Evolutionary conservation across 2,888 invertebrate species (phyloP), one percentile per base, ranked within the genome.

Genomic region (Helleia helle): DNA sequence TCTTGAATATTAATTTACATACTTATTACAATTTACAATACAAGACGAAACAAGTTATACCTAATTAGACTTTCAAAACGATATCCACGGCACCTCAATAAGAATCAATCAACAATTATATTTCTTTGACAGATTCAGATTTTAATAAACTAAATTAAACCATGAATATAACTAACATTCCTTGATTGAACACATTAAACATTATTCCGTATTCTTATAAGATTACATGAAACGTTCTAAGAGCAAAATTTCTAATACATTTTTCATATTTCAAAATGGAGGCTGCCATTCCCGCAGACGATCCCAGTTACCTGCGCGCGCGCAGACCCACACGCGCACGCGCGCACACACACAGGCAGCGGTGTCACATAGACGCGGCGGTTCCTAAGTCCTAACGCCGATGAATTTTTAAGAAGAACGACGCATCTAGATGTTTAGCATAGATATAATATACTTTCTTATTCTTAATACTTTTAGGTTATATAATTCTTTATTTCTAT

Each of bases 281-380:
- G 62, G 56, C 61, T 47, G 58, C 62, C 62, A 69, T 67, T 68
- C 56, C 63, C 65, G 64, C 68, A 68, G 66, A 66, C 75, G 74
- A 68, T 76, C 79, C 80, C 71, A 64, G 73, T 76, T 83, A 81
- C 81, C 81, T 81, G 80, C 77, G 79, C 67, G 46, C 48, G 68
- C 71, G 60, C 63, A 42, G 55, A 15, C 44, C 41, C 55, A 54
- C 57, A 58, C 57, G 48, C 54, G 54, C 54, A 36, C 53, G 46
- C 55, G 49, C 54, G 43, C 41, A 14, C 45, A 43, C 46, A 44
- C 49, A 48, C 34, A 41, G 39, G 42, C 37, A 49, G 66, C 65
- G 68, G 71, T 76, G 73, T 65, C 73, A 71, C 75, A 70, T 77
- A 76, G 71, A 71, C 75, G 65, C 62, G 54, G 29, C 38, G 40